phyloP scores from a whole-genome alignment of 1,140 invertebrate genomes.

The Trichonephila clavata region DNA sequence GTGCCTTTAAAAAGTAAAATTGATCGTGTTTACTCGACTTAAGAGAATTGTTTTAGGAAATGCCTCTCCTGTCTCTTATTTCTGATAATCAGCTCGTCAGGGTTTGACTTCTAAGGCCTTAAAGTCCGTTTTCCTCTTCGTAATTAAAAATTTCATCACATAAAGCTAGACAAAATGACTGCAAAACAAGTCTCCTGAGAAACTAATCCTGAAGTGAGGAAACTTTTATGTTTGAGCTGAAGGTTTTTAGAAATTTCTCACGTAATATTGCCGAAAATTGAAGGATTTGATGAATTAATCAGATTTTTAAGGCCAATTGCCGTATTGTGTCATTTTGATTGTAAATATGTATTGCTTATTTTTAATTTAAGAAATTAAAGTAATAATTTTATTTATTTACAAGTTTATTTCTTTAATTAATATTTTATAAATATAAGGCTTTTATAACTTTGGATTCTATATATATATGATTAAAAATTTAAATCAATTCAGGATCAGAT shows the following conservation, averaged over 20 bases:
- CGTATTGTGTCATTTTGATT: neutral
- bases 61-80: neutral
- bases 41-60: neutral
- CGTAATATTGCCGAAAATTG: neutral
- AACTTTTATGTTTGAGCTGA: neutral
- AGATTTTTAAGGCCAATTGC: neutral
- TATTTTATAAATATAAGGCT: neutral
- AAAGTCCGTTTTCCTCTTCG: neutral
- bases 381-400: neutral
- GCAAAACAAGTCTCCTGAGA: neutral
- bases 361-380: neutral
- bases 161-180: neutral
- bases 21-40: neutral
- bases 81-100: neutral
- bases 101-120: neutral
- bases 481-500: too few species aligned
- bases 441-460: too few species aligned
- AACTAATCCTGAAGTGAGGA: neutral
- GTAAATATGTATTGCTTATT: neutral
- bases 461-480: too few species aligned
- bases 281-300: neutral
- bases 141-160: conserved; percentile 27
- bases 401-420: neutral
- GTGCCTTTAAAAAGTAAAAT: neutral
- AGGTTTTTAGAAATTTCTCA: neutral